A percentile compares a stretch with the other conserved stretches of the same genome.
phyloP scores from a whole-genome alignment of 2,113 vertebrate genomes.

The Pteronura brasiliensis region DNA sequence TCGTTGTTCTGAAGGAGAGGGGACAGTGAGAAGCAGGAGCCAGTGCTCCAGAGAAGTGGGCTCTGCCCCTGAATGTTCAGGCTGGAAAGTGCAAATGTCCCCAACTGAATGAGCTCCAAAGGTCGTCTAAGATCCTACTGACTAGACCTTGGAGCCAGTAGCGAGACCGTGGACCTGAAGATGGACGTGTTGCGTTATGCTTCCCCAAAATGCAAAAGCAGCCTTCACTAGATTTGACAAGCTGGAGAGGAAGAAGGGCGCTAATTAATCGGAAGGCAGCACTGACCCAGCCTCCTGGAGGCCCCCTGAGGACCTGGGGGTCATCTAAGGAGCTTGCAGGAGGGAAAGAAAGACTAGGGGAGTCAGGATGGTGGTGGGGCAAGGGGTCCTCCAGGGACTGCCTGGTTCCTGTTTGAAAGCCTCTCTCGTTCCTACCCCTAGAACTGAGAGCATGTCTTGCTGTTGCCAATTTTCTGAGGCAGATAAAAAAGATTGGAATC shows the following conservation, averaged over 20 bases:
- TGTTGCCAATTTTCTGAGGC: not conserved
- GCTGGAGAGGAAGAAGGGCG: no score
- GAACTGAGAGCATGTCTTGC: not conserved
- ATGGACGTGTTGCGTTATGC: not conserved
- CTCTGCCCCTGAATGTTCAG: not conserved
- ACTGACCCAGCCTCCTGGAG: not conserved
- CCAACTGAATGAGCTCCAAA: not conserved
- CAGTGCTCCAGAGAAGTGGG: not conserved
- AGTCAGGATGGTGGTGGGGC: no score
- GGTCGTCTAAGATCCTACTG: not conserved
- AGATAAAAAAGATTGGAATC: not conserved
- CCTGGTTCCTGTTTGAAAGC: not conserved
- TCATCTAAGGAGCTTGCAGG: no score
- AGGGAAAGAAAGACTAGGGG: not conserved
- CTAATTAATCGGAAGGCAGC: not conserved
- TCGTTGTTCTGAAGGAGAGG: not conserved
- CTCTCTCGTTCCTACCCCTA: not conserved
- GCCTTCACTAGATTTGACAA: not conserved
- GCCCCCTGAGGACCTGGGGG: no score
- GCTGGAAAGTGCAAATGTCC: no score
- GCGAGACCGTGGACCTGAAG: not conserved
- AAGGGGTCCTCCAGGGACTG: not conserved
- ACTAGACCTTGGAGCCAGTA: not conserved
- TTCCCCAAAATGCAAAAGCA: not conserved
- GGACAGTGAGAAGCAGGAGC: not conserved